Percentiles rank a stretch among this genome's conserved stretches.
Conservation (phyloP, 2,113 vertebrate genomes). For the Pelmatolapia mariae region DNA sequence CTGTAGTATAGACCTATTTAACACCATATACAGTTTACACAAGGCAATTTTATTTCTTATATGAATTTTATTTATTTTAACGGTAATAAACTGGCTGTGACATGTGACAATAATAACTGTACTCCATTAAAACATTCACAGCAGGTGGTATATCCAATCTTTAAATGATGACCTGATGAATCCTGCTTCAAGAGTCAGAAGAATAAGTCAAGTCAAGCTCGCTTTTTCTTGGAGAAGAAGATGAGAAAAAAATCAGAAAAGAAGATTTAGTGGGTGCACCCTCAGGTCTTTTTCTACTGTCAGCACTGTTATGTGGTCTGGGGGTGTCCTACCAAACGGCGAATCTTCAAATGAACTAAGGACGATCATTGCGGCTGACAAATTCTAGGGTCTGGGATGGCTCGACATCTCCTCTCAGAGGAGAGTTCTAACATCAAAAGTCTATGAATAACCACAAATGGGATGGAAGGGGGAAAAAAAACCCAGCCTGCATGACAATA, state of each 20-base stretch:
- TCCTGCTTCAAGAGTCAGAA: not conserved
- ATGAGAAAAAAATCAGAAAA: not conserved
- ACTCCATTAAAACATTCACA: not conserved
- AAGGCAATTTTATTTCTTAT: not conserved
- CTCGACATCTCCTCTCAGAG: not conserved
- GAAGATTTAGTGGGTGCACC: not conserved
- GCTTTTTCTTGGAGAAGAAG: not conserved
- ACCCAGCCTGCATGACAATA: rapidly evolving
- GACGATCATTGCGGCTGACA: not conserved
- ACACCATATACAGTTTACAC: not conserved
- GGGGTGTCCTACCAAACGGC: not conserved
- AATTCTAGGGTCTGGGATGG: not conserved
- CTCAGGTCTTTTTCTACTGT: not conserved
- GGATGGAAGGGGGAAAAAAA: rapidly evolving
- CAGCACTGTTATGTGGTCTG: not conserved
- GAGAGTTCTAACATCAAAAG: not conserved
- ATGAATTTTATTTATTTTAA: not conserved
- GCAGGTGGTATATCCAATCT: not conserved
- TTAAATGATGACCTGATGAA: not conserved
- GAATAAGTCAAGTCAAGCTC: not conserved
- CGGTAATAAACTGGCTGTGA: not conserved
- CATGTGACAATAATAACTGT: not conserved
- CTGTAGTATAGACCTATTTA: not conserved
- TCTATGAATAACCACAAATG: not conserved
- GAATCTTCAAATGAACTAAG: not conserved